Evolutionary conservation across 2,888 invertebrate genomes (phyloP), one percentile per base, ranked within the genome.

Genomic region (Campoletis raptor): DNA sequence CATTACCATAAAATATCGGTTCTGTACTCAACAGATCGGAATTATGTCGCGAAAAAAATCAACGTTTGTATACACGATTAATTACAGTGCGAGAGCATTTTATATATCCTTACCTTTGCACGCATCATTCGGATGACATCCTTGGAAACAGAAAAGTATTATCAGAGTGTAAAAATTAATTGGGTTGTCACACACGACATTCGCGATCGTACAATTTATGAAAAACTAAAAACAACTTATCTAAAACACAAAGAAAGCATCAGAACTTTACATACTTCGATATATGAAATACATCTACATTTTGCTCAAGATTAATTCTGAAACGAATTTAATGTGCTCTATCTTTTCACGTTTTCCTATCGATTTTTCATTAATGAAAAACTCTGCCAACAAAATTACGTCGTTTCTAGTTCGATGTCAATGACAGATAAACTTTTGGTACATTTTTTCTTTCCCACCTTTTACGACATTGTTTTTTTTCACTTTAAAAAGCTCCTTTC

Each of bases 231-330:
- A 54, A 85, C 86, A 81, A 72, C 78, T 88, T 15, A 64, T 42
- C 21, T 45, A 21, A 66, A n/a, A 72, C 18, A 7, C 3, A 45
- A 70, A 45, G 40, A 42, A 69, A 74, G 40, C 76, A 80, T 83
- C 37, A 72, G 80, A 83, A 86, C 80, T 83, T 83, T 81, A 81
- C 80, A 86, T 42, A 81, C 81, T 85, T 77, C 81, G 72, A 85
- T 61, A 72, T 72, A 81, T 80, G 72, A 81, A 73, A 81, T 81
- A 81, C 73, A 81, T 64, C 45, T 54, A 45, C 64, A 42, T 66
- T 77, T 85, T 85, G 86, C 84, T 84, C 84, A 87, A 85, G 52
- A 84, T 78, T 37, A 81, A 83, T 72, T 86, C 76, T 67, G 72
- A 81, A 86, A 74, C 76, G 82, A 80, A 86, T 86, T 79, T 48